Evolutionary conservation across 2,797 vertebrate genomes (phyloP).

Genomic region (Allenopithecus nigroviridis): DNA sequence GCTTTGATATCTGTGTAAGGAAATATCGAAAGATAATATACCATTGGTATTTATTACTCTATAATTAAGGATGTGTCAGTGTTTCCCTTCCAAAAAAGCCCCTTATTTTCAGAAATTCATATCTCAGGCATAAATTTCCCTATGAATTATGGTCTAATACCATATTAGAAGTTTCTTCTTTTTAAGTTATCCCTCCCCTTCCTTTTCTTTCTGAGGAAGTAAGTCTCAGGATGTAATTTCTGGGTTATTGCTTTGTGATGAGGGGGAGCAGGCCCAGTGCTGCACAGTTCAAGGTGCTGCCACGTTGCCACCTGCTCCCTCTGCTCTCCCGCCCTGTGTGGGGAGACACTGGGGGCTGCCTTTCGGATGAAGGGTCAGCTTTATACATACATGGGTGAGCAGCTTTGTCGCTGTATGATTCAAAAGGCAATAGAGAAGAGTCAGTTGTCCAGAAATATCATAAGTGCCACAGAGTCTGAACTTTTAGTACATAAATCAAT

Average conservation of each 20-base stretch:
- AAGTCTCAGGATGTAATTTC: constrained; percentile 66
- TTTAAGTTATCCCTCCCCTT: constrained; percentile 66
- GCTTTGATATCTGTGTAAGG: constrained; percentile 76
- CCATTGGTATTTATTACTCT: constrained; percentile 86
- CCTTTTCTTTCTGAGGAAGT: constrained; percentile 57
- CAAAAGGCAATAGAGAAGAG: not conserved
- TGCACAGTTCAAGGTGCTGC: not conserved
- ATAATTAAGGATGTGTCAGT: constrained; percentile 85
- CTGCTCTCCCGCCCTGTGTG: not conserved
- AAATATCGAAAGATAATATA: constrained; percentile 84
- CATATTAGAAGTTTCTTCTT: constrained; percentile 69
- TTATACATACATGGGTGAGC: not conserved
- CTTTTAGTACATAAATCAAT: not conserved
- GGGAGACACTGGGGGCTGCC: not conserved
- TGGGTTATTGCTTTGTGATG: constrained; percentile 44
- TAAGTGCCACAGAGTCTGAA: not conserved
- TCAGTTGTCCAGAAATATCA: not conserved
- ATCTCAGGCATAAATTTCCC: constrained; percentile 82
- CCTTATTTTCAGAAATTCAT: constrained; percentile 85
- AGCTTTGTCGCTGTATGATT: not conserved
- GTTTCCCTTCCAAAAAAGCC: constrained; percentile 81
- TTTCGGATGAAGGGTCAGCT: not conserved
- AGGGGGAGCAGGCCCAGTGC: constrained; percentile 15
- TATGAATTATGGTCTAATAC: constrained; percentile 78
- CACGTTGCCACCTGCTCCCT: not conserved